These are phyloP conservation scores for Cathartes aura DNA, from an alignment of 2,113 vertebrate species.

Conservation along the genomic window DNA sequence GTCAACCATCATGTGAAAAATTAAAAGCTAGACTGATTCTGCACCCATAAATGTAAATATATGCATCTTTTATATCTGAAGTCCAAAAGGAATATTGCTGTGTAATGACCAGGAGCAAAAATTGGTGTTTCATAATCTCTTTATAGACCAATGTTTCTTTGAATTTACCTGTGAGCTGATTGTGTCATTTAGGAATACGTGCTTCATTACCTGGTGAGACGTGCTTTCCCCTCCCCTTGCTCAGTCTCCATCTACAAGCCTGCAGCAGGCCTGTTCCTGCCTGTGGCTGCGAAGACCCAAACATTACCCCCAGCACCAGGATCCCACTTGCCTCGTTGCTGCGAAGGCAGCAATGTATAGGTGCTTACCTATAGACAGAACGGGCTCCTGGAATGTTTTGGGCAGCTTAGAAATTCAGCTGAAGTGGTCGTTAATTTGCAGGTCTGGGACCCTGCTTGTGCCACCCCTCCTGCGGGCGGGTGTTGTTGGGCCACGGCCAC, in stretches of 20 bases:
- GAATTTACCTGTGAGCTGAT: background rate
- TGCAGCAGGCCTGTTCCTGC: background rate
- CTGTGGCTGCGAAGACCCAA: background rate
- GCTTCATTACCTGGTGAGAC: background rate
- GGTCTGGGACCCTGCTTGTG: background rate
- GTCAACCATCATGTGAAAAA: background rate
- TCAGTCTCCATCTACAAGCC: background rate
- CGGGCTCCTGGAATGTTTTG: background rate
- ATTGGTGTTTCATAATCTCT: background rate
- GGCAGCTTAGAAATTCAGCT: background rate
- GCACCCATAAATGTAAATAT: background rate
- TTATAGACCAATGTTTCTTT: background rate
- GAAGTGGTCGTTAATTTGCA: no score
- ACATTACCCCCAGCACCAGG: background rate
- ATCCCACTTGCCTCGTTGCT: background rate
- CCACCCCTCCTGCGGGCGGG: background rate
- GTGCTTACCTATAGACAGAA: background rate
- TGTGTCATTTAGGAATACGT: background rate
- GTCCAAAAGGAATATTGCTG: background rate
- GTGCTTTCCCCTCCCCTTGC: background rate
- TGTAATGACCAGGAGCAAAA: background rate
- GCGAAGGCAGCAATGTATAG: fast-evolving
- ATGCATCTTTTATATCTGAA: background rate
- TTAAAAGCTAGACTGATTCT: background rate
- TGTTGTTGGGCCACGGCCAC: fast-evolving